Evolutionary conservation across 2,888 invertebrate genomes (phyloP), one percentile per base, ranked within the genome.

Genomic region (Cetonia aurata): DNA sequence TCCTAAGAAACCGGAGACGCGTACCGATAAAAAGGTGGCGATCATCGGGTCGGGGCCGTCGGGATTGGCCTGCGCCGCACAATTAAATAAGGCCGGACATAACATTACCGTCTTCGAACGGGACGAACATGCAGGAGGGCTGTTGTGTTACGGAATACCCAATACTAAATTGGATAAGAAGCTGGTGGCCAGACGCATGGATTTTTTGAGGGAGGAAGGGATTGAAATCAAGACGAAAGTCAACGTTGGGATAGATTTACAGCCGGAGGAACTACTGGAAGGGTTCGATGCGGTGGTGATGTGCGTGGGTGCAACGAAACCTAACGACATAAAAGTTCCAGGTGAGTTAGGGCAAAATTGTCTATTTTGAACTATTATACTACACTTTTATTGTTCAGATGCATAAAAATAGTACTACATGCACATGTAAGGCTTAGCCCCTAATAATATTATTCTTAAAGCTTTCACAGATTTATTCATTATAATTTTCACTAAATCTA

Each of bases 91-190:
- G 90, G 96, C 94, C 55, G 99, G 99, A 0, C 98, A 99, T 86
- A 86, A 86, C 12, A 96, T 99, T 0, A 97, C 96, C 0, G 97
- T 99, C 44, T 99, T 93, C 85, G 99, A 99, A 83, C 89, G 99
- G 70, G 98, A 99, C 85, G 97, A 99, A 85, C 90, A 96, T 8
- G 87, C 96, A 1, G 99, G 99, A 69, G 99, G 99, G 0, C 88
- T 99, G 17, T 87, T 99, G 57, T 96, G 97, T 81, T 99, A 99
- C 85, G 99, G 99, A 70, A 99, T 99, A 82, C 99, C 99, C n/a
- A 96, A 96, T 6, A 99, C 99, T 99, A 99, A 99, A 86, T 88
- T 99, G 10, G 93, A 95, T 80, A 99, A 99, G 85, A 90, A 93
- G 73, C 95, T 97, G 67, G 96, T 99, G 0, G 93, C 95, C 79